These are phyloP conservation scores for Poeciliopsis gracilis DNA, from an alignment of 2,797 vertebrate genomes.

Conservation along the genomic window DNA sequence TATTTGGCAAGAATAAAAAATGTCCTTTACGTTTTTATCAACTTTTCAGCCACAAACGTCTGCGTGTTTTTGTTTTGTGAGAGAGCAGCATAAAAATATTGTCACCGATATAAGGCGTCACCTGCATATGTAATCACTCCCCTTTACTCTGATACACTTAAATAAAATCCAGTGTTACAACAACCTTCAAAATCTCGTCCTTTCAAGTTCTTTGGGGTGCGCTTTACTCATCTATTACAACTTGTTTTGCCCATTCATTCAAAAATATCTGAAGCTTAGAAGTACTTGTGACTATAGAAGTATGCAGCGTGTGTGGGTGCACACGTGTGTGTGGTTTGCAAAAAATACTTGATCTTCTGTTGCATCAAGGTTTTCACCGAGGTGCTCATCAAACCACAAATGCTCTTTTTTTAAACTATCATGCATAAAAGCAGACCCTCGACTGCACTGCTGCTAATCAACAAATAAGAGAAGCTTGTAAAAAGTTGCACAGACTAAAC, in stretches of 20 bases:
- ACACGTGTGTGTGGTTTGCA: background rate
- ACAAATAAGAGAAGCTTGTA: background rate
- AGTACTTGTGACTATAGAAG: background rate
- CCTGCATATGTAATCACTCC: background rate
- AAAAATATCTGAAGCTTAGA: background rate
- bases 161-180: background rate
- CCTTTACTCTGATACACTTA: background rate
- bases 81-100: background rate
- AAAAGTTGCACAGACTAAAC: background rate
- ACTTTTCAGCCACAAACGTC: background rate
- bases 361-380: background rate
- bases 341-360: background rate
- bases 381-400: background rate
- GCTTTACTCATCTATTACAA: background rate
- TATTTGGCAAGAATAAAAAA: constrained; percentile 27
- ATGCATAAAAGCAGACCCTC: background rate
- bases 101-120: background rate
- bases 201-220: background rate
- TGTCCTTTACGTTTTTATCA: background rate
- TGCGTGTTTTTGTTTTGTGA: background rate
- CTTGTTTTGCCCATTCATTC: background rate
- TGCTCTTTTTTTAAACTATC: background rate
- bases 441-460: background rate
- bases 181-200: background rate
- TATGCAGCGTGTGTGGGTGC: background rate